These are phyloP conservation scores for Microctenopoma stevenorrisi DNA, from an alignment of 2,797 vertebrate species.

Conservation along the genomic window DNA sequence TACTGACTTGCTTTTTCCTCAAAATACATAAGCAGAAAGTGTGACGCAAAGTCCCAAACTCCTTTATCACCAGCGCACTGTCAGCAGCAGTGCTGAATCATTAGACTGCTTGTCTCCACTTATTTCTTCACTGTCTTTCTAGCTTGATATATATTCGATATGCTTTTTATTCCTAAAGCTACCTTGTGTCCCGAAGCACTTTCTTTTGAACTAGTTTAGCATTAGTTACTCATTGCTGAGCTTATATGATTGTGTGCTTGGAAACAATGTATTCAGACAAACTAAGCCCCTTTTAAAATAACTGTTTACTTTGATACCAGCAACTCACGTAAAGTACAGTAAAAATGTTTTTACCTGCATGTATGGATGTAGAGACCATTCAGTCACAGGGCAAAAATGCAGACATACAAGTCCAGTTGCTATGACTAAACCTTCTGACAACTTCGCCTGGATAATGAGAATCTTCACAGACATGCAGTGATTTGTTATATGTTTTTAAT, in stretches of 20 bases:
- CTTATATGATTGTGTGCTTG: slow-evolving; percentile 1
- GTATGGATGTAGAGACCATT: too few species aligned
- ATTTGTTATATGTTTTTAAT: too few species aligned
- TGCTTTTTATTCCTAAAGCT: slow-evolving; percentile 16
- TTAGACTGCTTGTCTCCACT: slow-evolving; percentile 18
- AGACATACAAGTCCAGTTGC: too few species aligned
- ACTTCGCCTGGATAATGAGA: too few species aligned
- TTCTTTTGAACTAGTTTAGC: slow-evolving; percentile 5
- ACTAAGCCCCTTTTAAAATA: too few species aligned
- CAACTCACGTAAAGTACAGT: too few species aligned
- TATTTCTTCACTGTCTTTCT: neutral
- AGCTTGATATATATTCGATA: slow-evolving; percentile 7
- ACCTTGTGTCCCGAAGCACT: neutral
- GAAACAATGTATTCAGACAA: neutral
- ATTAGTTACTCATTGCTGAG: neutral
- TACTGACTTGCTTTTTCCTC: slow-evolving; percentile 52
- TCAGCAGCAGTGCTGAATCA: slow-evolving; percentile 51
- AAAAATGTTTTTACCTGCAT: too few species aligned
- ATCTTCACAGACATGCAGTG: too few species aligned
- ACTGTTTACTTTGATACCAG: too few species aligned
- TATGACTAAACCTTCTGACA: too few species aligned
- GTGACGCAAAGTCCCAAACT: slow-evolving; percentile 50
- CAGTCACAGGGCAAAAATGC: too few species aligned
- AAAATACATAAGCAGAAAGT: slow-evolving; percentile 63
- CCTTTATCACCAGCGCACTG: slow-evolving; percentile 41